Evolutionary conservation across 2,888 invertebrate genomes (phyloP).

Genomic region (Pachydiplax longipennis): DNA sequence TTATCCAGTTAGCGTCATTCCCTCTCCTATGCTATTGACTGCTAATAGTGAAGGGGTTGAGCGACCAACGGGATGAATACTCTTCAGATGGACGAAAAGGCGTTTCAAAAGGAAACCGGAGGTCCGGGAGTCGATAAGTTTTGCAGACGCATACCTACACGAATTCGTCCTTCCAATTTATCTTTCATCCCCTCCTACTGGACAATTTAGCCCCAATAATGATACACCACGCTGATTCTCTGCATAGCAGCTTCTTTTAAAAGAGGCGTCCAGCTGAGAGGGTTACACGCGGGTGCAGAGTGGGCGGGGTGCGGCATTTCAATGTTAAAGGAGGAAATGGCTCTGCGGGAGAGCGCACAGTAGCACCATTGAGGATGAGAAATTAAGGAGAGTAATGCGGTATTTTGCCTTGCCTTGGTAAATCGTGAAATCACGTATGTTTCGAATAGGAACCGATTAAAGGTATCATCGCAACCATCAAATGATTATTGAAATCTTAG

Average conservation of each 20-base stretch:
- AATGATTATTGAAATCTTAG: background rate
- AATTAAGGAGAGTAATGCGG: background rate
- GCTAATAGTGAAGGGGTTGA: too few relatives aligned
- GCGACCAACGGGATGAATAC: too few relatives aligned
- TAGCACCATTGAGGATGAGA: background rate
- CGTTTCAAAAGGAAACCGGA: background rate
- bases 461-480: background rate
- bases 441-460: background rate
- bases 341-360: background rate
- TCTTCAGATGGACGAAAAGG: background rate
- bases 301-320: background rate
- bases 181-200: background rate
- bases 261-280: background rate
- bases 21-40: too few relatives aligned
- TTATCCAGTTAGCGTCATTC: too few relatives aligned
- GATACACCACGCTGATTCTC: background rate
- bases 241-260: background rate
- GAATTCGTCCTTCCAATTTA: background rate
- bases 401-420: background rate
- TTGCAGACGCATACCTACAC: background rate
- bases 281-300: background rate
- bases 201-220: background rate
- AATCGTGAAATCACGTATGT: background rate
- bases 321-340: too few relatives aligned
- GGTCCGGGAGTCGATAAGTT: background rate